Base-by-base conservation (phyloP, 2,888 invertebrate species). In the Xylota sylvarum region DNA sequence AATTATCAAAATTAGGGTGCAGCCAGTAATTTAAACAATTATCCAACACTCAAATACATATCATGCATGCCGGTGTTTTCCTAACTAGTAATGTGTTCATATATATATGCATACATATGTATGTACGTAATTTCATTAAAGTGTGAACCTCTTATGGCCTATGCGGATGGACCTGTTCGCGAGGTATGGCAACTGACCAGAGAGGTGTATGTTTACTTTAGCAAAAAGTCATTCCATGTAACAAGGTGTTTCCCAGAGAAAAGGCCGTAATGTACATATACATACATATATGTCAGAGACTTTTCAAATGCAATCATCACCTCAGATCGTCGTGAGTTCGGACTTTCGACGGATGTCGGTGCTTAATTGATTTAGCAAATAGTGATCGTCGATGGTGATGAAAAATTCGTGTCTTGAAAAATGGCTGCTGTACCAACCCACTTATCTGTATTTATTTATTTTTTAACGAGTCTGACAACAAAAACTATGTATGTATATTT, bases 281-380 rank as follows among this genome's bases (percentile, higher is more conserved):
- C n/a, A n/a, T n/a, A 60, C 48, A 58, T 72, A 50, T 74, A 48
- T 74, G 56, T 62, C 52, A 12, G 73, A 48, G 40, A 64, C 55
- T 74, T 79, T 85, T 80, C 65, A 56, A 65, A 72, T 81, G 80
- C 60, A 81, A 81, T 77, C 76, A 85, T 85, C 81, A 85, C 69
- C 73, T 79, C 48, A 58, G 65, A 72, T 73, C 62, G 19, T 69
- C 74, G 35, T 69, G 69, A 69, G 64, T 56, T 62, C 32, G 23
- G 48, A 72, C 55, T 58, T 76, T 74, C 76, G 65, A 80, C 70
- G 81, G 69, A 77, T 90, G 89, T 89, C 88, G 89, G 89, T 89
- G 89, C 90, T 90, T 91, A 91, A 91, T 91, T 91, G 90, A 89
- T 91, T 90, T 89, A 89, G 90, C 91, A 91, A 91, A 91, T 89